Evolutionary conservation across 2,113 vertebrate genomes (phyloP).

Genomic region (Menura novaehollandiae): DNA sequence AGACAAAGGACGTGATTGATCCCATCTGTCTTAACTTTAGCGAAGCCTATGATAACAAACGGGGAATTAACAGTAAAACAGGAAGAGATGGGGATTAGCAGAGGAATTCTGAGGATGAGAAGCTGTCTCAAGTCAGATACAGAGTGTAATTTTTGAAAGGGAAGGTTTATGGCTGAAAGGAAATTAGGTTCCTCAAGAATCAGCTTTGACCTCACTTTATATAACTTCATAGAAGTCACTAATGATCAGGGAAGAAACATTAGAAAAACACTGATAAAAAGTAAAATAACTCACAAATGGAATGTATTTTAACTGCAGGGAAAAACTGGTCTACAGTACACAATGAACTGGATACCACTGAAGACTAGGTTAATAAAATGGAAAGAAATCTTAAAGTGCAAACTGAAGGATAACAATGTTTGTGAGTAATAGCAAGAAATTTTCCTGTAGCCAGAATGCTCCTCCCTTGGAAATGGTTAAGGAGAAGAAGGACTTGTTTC

Average conservation of each 20-base stretch:
- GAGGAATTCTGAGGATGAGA: neutral
- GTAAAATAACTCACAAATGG: neutral
- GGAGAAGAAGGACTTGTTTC: neutral
- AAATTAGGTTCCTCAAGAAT: neutral
- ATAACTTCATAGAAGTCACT: neutral
- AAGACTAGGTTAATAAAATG: neutral
- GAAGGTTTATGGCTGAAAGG: neutral
- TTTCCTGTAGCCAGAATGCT: neutral
- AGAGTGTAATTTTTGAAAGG: neutral
- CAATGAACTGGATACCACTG: neutral
- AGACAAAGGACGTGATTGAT: slow-evolving; percentile 42
- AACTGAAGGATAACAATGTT: neutral
- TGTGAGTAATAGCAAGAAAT: neutral
- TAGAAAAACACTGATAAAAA: neutral
- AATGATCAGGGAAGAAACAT: neutral
- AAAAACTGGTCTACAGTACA: neutral
- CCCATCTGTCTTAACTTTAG: slow-evolving; percentile 12
- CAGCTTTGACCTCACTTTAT: neutral
- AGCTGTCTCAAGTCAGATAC: neutral
- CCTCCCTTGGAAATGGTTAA: neutral
- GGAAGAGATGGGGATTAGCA: slow-evolving; percentile 8
- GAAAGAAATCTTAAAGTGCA: neutral
- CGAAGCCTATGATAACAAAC: neutral
- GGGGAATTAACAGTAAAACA: slow-evolving; percentile 3
- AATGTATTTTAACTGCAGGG: neutral